Conservation (phyloP, 1,140 invertebrate genomes). For the Phymorhynchus buccinoides region DNA sequence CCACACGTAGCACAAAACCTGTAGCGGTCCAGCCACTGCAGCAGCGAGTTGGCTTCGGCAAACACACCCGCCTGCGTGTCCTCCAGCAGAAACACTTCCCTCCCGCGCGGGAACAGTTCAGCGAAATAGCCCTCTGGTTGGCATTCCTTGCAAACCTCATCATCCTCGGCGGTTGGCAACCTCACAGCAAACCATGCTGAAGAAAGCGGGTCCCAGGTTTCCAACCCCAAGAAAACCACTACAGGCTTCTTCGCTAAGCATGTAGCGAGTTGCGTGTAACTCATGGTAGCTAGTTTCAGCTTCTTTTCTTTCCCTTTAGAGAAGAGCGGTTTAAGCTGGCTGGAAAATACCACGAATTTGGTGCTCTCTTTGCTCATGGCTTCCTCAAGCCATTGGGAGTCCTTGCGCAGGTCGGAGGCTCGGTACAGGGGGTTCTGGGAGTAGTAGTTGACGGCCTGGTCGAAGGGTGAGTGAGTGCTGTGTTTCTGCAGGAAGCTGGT, state of each 20-base stretch:
- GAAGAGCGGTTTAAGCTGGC: constrained; percentile 57
- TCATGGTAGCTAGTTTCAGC: constrained; percentile 54
- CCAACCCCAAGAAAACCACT: constrained; percentile 63
- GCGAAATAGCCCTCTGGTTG: constrained; percentile 52
- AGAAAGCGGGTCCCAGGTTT: constrained; percentile 52
- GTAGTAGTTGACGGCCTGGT: constrained; percentile 63
- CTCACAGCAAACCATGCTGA: constrained; percentile 69
- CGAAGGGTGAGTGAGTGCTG: constrained; percentile 50
- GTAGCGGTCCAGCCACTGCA: constrained; percentile 73
- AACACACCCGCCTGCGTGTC: constrained; percentile 66
- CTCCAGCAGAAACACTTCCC: constrained; percentile 55
- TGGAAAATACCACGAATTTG: constrained; percentile 63
- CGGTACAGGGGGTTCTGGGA: constrained; percentile 63
- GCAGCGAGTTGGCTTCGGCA: constrained; percentile 72
- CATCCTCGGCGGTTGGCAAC: constrained; percentile 45
- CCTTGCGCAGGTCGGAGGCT: constrained; percentile 65
- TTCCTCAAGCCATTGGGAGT: constrained; percentile 60
- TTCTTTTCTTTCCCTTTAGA: constrained; percentile 20
- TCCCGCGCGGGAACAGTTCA: constrained; percentile 50
- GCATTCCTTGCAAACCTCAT: constrained; percentile 43
- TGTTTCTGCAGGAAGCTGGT: constrained; percentile 50
- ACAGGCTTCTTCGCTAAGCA: constrained; percentile 50
- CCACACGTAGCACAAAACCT: constrained; percentile 75
- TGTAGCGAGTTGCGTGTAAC: constrained; percentile 55
- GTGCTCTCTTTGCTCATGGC: constrained; percentile 55